Base-by-base conservation (phyloP, 1,140 invertebrate genomes). In the Drosophila teissieri region DNA sequence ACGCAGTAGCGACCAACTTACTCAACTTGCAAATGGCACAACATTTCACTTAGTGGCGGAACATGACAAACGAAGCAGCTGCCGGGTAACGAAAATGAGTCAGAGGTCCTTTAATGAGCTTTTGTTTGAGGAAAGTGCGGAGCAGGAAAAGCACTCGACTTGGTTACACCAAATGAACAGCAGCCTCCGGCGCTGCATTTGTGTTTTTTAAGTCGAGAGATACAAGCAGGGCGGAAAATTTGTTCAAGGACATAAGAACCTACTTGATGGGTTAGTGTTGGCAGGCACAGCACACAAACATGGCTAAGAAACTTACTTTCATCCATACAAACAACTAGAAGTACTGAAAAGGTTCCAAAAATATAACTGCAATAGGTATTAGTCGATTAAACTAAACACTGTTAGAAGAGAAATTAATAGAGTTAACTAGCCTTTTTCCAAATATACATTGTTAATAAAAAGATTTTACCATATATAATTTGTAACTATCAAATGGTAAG, bases 21-120 rank as follows among this genome's bases (percentile, higher is more conserved):
- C 68, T 58, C 70, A 69, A 77, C 73, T 77, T 77, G 63, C 74
- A 77, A 77, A 77, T 77, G 63, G 77, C 74, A 77, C 73, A 77
- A 77, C 56, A 77, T 77, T 77, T 77, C 56, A 77, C 73, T 77
- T 77, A 77, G 52, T 39, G n/a, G 51, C 46, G 49, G 24, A 73
- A 73, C 69, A 74, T 73, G 67, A 73, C 69, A 73, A 73, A 49
- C 39, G 37, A 17, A 61, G 52, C 45, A 61, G 54, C 51, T 57
- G 67, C 37, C 17, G 22, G n/a, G 42, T 2, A 14, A 3, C 11
- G 12, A 6, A 11, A 40, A 58, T 60, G 65, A 72, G 40, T 34
- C 44, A 70, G 68, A 72, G 68, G 67, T 73, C 45, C 60, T 75
- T 76, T 76, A 75, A 76, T 67, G 61, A 73, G 69, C 68, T 73